Evolutionary conservation across 2,888 invertebrate species (phyloP).

Genomic region (Macrosiphum euphorbiae): DNA sequence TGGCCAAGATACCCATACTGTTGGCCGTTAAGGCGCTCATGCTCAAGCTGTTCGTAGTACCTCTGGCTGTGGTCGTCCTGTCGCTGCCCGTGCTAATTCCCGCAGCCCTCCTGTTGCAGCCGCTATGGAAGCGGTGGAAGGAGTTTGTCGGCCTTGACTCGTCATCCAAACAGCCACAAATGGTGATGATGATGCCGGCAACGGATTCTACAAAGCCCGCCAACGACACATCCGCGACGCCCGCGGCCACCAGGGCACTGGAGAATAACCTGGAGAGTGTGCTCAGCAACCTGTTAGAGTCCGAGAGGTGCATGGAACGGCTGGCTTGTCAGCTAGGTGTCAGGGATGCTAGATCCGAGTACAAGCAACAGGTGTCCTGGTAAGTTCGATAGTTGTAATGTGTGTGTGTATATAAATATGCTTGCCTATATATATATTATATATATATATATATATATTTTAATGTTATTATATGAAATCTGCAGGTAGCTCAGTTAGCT

Average conservation of each 20-base stretch:
- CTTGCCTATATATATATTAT: background rate
- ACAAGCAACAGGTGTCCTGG: conserved; percentile 67
- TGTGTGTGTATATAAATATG: background rate
- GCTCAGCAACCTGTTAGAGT: conserved; percentile 65
- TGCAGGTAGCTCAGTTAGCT: background rate
- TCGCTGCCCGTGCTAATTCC: conserved; percentile 67
- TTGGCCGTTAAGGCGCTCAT: conserved; percentile 66
- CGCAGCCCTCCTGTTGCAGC: conserved; percentile 67
- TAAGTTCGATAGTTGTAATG: conserved; percentile 56
- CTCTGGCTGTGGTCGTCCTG: conserved; percentile 67
- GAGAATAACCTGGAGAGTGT: conserved; percentile 59
- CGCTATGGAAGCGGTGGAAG: conserved; percentile 66
- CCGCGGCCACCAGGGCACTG: conserved; percentile 35
- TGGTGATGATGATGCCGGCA: conserved; percentile 63
- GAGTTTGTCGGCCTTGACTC: conserved; percentile 58
- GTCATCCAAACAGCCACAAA: conserved; percentile 48
- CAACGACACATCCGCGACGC: conserved; percentile 36
- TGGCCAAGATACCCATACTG: conserved; percentile 66
- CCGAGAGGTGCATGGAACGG: conserved; percentile 67
- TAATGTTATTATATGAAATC: background rate
- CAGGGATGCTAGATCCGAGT: conserved; percentile 66
- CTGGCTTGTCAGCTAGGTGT: conserved; percentile 67
- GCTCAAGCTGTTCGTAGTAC: conserved; percentile 67
- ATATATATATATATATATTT: background rate
- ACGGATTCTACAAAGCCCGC: conserved; percentile 36